Evolutionary conservation across 2,888 invertebrate species (phyloP), one percentile per base, ranked within the genome.

Genomic region (Plebejus melissa): DNA sequence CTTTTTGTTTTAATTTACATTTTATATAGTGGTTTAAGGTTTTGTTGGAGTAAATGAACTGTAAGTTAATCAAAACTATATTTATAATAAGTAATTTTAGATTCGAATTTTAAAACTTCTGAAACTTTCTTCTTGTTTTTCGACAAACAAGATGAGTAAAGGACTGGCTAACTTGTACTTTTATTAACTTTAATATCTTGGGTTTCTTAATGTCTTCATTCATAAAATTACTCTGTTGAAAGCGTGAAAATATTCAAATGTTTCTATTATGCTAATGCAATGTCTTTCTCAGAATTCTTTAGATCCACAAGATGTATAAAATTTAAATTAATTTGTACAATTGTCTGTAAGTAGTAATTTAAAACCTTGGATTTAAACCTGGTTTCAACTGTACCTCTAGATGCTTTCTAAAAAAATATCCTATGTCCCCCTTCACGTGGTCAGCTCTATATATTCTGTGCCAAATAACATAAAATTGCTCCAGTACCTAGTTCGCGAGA

Each of bases 201-300:
- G n/a, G 7, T 58, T 11, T 11, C 4, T 65, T 65, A 65, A 65
- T 65, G 28, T 32, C 60, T 28, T 65, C 9, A 28, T 9, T 65
- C 28, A 65, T 65, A 28, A 28, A 60, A 65, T 65, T 65, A 65
- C 60, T 65, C 2, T 65, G 28, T 65, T 28, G 28, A 65, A 65
- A 65, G 60, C 28, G 60, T 65, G 60, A 65, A 65, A 28, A 32
- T 32, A 65, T 65, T 32, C 60, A 28, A 65, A 65, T 28, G 28
- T 32, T 65, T 65, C 32, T 32, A 65, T 28, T 32, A 65, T 65
- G 60, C 60, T 1, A 65, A 65, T 65, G 60, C 32, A 65, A 32
- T 65, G 28, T 60, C 13, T 65, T 32, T 65, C 28, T 65, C 60
- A 11, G 60, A 32, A 9, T 65, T 11, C 11, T 28, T 65, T 32